These are phyloP conservation scores for Sorex maritimensis DNA, from an alignment of 2,797 vertebrate species.

Conservation along the genomic window DNA sequence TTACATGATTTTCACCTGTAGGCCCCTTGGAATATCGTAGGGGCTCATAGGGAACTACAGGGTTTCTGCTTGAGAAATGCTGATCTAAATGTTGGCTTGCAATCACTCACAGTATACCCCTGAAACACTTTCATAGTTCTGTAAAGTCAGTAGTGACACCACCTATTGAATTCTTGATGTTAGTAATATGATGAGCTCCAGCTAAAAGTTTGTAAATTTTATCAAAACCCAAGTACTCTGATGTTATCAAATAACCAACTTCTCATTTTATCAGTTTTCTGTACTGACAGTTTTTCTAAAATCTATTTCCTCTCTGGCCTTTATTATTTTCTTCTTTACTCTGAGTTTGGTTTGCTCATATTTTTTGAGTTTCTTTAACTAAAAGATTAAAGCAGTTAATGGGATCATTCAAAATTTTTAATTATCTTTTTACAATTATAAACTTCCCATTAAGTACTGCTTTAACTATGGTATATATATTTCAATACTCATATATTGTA, in stretches of 20 bases:
- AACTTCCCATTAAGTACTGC: no score
- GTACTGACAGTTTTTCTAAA: background rate
- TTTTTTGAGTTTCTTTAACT: no score
- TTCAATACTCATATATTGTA: background rate
- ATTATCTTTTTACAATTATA: no score
- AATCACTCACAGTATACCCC: background rate
- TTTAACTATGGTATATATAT: no score
- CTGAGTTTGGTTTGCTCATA: background rate
- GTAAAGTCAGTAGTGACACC: background rate
- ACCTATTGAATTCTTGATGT: background rate
- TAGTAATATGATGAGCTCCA: background rate
- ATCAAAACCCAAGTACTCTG: conserved; percentile 2
- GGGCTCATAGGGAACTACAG: no score
- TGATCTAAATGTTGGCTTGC: no score
- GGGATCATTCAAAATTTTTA: no score
- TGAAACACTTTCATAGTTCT: background rate
- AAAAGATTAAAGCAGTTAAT: no score
- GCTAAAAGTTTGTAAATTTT: background rate
- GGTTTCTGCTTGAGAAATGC: no score
- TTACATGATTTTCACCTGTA: no score
- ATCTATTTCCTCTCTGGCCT: conserved; percentile 18
- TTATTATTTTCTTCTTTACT: conserved; percentile 30
- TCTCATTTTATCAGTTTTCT: background rate
- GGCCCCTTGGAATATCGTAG: no score
- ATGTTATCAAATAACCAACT: background rate